Conservation (phyloP, 53 echinoderm and acorn worm genomes). For the Holothuria leucospilota region DNA sequence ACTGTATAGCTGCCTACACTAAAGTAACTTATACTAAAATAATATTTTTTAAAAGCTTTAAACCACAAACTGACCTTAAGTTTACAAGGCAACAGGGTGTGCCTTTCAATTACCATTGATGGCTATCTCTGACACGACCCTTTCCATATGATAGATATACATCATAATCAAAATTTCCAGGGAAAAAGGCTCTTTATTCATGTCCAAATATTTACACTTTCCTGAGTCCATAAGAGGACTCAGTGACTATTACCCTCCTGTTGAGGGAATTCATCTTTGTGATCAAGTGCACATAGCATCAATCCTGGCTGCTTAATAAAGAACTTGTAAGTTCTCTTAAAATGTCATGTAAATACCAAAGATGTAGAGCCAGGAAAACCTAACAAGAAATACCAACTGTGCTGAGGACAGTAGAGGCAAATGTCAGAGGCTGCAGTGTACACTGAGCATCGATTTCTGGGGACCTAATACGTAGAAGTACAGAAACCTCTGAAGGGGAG, state of each 20-base stretch:
- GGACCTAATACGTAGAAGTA: no score
- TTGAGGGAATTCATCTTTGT: not conserved
- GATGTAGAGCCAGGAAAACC: not conserved
- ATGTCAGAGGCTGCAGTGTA: slow-evolving; percentile 1
- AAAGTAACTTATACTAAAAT: no score
- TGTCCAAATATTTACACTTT: slow-evolving; percentile 41
- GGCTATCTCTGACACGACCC: no score
- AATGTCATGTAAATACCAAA: slow-evolving; percentile 28
- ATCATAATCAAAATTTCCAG: slow-evolving; percentile 22
- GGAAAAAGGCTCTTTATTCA: slow-evolving; percentile 20
- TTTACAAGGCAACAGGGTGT: no score
- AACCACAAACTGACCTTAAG: no score
- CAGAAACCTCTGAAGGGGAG: no score
- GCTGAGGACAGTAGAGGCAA: not conserved
- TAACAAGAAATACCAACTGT: slow-evolving; percentile 2
- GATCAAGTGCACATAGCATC: not conserved
- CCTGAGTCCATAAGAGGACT: not conserved
- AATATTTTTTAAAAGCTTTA: no score
- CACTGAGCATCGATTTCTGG: no score
- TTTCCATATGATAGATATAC: not conserved
- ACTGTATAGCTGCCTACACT: no score
- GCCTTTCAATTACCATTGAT: no score
- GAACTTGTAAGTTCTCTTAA: not conserved
- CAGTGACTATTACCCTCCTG: no score
- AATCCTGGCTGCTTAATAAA: slow-evolving; percentile 1